Percentiles rank a stretch among this genome's conserved stretches.
Conservation (phyloP, 2,888 invertebrate species). For the Patella caerulea region DNA sequence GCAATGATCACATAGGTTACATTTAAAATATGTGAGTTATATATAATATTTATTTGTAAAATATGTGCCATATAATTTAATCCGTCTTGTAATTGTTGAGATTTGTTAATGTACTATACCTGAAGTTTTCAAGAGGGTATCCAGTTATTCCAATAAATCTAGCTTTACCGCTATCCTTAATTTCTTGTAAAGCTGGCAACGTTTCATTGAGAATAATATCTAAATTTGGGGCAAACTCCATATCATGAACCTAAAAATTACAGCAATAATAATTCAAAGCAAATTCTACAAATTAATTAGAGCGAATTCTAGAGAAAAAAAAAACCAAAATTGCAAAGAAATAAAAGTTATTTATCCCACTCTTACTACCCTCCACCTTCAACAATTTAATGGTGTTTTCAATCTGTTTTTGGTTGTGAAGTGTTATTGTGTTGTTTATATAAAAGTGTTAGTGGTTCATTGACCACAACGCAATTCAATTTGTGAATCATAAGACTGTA, state of each 20-base stretch:
- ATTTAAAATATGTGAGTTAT: no score
- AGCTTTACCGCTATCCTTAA: constrained; percentile 80
- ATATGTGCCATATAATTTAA: no score
- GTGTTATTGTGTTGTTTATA: no score
- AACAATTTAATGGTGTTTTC: no score
- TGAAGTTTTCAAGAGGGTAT: constrained; percentile 84
- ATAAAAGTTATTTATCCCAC: neutral
- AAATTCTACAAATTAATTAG: neutral
- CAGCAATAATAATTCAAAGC: neutral
- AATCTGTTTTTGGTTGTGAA: no score
- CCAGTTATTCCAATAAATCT: constrained; percentile 86
- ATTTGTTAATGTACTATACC: constrained; percentile 74
- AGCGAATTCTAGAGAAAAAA: neutral
- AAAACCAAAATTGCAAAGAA: neutral
- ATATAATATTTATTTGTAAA: no score
- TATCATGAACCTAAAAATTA: constrained; percentile 85
- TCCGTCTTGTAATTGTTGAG: no score
- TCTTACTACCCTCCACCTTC: no score
- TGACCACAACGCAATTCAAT: no score
- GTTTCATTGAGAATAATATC: constrained; percentile 88
- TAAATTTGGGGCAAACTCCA: constrained; percentile 86
- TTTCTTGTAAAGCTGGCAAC: constrained; percentile 83
- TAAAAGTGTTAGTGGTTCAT: no score
- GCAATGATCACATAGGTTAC: no score
- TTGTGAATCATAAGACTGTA: constrained; percentile 64